Conservation (phyloP, 2,888 invertebrate species). For the Sipha maydis region DNA sequence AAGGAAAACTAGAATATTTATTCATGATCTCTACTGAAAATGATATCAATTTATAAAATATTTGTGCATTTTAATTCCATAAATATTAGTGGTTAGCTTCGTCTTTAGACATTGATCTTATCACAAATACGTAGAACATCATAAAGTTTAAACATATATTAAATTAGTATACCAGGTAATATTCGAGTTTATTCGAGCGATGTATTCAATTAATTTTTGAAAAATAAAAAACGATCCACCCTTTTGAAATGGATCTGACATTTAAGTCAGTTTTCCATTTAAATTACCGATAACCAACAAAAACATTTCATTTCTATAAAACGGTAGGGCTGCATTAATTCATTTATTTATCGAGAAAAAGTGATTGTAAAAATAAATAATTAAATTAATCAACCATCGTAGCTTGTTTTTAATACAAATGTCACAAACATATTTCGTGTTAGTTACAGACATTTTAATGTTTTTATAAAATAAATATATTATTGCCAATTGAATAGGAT, state of each 20-base stretch:
- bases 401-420: not conserved
- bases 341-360: not conserved
- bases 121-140: not conserved
- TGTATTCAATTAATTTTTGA: not conserved
- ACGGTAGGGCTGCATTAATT: not conserved
- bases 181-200: not conserved
- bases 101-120: not conserved
- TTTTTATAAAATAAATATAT: not conserved
- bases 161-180: no score
- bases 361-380: not conserved
- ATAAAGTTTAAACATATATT: not conserved
- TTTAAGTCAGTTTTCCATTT: conserved; percentile 7
- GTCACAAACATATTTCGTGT: not conserved
- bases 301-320: conserved; percentile 9
- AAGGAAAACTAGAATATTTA: no score
- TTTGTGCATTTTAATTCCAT: no score
- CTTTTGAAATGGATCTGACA: not conserved
- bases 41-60: no score
- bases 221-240: not conserved
- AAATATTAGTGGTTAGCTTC: not conserved
- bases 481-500: not conserved
- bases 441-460: not conserved
- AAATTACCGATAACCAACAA: conserved; percentile 2
- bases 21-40: no score
- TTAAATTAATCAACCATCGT: not conserved